Evolutionary conservation across 2,113 vertebrate species (phyloP).

Genomic region (Hypanus sabinus): DNA sequence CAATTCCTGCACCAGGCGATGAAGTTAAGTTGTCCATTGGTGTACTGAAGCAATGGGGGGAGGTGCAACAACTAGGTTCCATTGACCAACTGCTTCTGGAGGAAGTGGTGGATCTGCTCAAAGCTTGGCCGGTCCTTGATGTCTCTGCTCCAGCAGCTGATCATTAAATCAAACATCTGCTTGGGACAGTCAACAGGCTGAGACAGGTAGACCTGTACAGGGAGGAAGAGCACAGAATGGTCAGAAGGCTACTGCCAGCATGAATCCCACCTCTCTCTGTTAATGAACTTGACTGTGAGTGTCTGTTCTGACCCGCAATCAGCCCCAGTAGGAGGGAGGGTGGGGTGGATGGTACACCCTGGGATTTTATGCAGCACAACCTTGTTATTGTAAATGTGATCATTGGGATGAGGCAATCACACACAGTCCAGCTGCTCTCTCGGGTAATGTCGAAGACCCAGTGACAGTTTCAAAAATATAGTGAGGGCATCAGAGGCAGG

Average conservation of each 20-base stretch:
- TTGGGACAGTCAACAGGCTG: conserved; percentile 66
- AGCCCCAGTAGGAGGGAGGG: background rate
- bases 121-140: conserved; percentile 65
- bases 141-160: conserved; percentile 71
- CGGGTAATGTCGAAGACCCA: background rate
- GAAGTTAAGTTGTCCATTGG: conserved; percentile 42
- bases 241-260: background rate
- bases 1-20: conserved; percentile 40
- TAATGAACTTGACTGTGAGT: background rate
- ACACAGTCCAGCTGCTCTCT: too few relatives aligned
- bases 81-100: conserved; percentile 66
- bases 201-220: conserved; percentile 62
- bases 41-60: conserved; percentile 40
- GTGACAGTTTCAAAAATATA: background rate
- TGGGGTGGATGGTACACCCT: background rate
- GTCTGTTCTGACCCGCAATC: background rate
- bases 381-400: background rate
- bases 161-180: conserved; percentile 71
- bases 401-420: background rate
- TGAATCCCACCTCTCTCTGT: background rate
- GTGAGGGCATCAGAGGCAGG: too few relatives aligned
- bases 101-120: conserved; percentile 62
- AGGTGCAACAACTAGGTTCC: conserved; percentile 47
- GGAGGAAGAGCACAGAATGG: background rate
- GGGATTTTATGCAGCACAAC: background rate